Evolutionary conservation across 1,140 invertebrate genomes (phyloP).

Genomic region (Vanessa atalanta): DNA sequence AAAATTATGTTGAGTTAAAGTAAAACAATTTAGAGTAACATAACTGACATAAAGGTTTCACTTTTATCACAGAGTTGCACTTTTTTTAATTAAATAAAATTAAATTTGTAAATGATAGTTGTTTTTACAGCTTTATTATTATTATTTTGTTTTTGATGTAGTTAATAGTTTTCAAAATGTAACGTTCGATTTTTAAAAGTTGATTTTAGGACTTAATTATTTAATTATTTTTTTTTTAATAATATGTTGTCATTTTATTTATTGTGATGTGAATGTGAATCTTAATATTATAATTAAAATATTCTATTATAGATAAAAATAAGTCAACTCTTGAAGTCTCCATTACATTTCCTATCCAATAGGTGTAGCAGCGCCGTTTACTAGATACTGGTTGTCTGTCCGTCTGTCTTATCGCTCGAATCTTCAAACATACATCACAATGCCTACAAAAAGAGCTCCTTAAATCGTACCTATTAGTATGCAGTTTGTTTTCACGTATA

Average conservation of each 20-base stretch:
- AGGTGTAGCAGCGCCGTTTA: constrained; percentile 59
- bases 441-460: constrained; percentile 42
- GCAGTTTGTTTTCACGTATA: constrained; percentile 35
- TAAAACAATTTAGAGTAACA: not conserved
- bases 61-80: no score
- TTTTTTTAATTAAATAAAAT: no score
- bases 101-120: no score
- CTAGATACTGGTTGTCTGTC: constrained; percentile 61
- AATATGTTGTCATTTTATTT: not conserved
- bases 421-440: constrained; percentile 58
- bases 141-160: no score
- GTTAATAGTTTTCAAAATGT: no score
- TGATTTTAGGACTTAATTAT: no score
- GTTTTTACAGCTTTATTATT: no score
- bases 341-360: constrained; percentile 40
- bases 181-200: no score
- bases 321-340: constrained; percentile 15
- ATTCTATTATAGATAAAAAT: no score
- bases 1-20: no score
- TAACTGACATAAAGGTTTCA: not conserved
- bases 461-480: constrained; percentile 43
- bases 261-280: not conserved
- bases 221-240: not conserved
- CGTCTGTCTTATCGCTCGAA: constrained; percentile 61
- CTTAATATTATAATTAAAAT: not conserved